Evolutionary conservation across 2,797 vertebrate species (phyloP).

Genomic region (Buphagus erythrorhynchus): DNA sequence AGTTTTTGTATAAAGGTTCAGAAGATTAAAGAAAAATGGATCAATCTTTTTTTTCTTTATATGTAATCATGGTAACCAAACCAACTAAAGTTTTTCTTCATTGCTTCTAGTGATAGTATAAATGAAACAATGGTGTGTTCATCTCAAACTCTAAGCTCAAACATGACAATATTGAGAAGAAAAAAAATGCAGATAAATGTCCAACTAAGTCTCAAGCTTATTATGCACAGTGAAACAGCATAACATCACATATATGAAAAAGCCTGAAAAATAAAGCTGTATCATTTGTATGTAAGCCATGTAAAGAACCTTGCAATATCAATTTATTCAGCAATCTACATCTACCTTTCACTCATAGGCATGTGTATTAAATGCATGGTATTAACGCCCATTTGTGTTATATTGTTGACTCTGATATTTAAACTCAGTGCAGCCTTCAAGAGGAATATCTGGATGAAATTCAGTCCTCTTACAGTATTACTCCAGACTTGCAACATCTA

Average conservation of each 20-base stretch:
- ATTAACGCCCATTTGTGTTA: not conserved
- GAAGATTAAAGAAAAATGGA: not conserved
- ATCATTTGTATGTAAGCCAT: not conserved
- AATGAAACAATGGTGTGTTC: not conserved
- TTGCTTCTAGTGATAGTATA: not conserved
- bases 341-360: not conserved
- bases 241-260: not conserved
- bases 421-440: not conserved
- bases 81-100: not conserved
- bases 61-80: not conserved
- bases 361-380: not conserved
- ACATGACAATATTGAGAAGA: not conserved
- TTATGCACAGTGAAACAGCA: not conserved
- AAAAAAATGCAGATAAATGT: not conserved
- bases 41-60: not conserved
- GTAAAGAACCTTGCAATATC: not conserved
- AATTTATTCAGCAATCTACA: not conserved
- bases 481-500: not conserved
- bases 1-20: not conserved
- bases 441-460: not conserved
- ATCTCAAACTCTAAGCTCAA: not conserved
- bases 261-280: not conserved
- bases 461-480: not conserved
- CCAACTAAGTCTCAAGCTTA: not conserved
- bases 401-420: not conserved